Percentiles rank a stretch among this genome's conserved stretches.
These are phyloP conservation scores for Cosmorhoe ocellata DNA, from an alignment of 2,888 invertebrate genomes.

Conservation along the genomic window DNA sequence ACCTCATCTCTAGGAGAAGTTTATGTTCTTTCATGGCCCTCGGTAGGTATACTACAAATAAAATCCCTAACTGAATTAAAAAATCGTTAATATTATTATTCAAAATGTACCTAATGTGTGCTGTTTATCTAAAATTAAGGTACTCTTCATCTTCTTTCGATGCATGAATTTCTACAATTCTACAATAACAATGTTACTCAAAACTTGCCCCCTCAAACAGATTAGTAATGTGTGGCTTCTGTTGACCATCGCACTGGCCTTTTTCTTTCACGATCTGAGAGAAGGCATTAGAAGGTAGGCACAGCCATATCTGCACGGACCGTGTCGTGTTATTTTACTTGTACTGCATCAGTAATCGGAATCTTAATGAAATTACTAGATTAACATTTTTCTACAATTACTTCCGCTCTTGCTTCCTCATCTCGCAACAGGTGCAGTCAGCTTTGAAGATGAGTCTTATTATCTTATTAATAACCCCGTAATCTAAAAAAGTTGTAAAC, in stretches of 20 bases:
- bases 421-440: conserved; percentile 21
- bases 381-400: conserved; percentile 15
- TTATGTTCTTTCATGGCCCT: no score
- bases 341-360: conserved; percentile 9
- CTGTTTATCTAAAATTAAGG: no score
- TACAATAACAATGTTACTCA: no score
- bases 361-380: conserved; percentile 15
- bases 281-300: conserved; percentile 1
- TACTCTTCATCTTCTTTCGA: no score
- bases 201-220: no score
- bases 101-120: no score
- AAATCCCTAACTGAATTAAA: no score
- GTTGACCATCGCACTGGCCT: neutral
- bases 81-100: no score
- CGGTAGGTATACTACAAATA: no score
- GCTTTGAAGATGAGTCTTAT: conserved; percentile 14
- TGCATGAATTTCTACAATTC: no score
- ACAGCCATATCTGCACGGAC: conserved; percentile 3
- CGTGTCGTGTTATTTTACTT: conserved; percentile 9
- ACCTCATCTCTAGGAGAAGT: no score
- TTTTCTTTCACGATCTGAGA: conserved; percentile 2
- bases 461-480: conserved; percentile 13
- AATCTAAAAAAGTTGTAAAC: conserved; percentile 26
- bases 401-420: conserved; percentile 17
- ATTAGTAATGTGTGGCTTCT: no score